Percentiles rank a stretch among this genome's conserved stretches.
Evolutionary conservation across 2,888 invertebrate genomes (phyloP).

Genomic region (Subacronicta megacephala): DNA sequence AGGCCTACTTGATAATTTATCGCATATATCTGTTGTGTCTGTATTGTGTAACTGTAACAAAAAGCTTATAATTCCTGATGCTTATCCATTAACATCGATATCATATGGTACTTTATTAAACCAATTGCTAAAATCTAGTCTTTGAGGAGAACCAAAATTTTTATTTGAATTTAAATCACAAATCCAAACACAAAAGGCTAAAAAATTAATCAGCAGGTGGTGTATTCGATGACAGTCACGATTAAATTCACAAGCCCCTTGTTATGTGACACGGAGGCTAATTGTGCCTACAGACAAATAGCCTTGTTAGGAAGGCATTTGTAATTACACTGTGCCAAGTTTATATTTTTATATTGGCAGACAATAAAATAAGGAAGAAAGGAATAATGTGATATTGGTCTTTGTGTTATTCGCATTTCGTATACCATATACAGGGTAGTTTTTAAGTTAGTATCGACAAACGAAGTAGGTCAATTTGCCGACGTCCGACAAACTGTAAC

Average conservation of each 20-base stretch:
- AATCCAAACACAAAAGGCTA: constrained; percentile 25
- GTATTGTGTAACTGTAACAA: no score
- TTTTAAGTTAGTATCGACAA: no score
- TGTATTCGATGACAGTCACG: constrained; percentile 43
- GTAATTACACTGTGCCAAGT: constrained; percentile 30
- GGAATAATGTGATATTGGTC: background rate
- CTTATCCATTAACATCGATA: no score
- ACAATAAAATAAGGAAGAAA: constrained; percentile 5
- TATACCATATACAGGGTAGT: background rate
- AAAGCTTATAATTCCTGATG: no score
- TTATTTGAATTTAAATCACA: constrained; percentile 37
- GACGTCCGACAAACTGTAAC: no score
- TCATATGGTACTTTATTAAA: constrained; percentile 10
- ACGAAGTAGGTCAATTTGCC: no score
- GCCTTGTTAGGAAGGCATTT: constrained; percentile 50
- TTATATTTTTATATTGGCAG: constrained; percentile 21
- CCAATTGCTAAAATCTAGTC: constrained; percentile 17
- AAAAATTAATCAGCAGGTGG: constrained; percentile 58
- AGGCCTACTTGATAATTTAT: no score
- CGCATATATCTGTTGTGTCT: no score
- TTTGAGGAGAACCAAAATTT: constrained; percentile 17
- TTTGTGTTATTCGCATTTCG: background rate
- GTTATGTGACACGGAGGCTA: constrained; percentile 49
- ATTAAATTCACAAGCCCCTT: constrained; percentile 51
- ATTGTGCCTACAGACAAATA: constrained; percentile 55